phyloP scores from a whole-genome alignment of 2,797 vertebrate genomes.

The Podarcis lilfordi region DNA sequence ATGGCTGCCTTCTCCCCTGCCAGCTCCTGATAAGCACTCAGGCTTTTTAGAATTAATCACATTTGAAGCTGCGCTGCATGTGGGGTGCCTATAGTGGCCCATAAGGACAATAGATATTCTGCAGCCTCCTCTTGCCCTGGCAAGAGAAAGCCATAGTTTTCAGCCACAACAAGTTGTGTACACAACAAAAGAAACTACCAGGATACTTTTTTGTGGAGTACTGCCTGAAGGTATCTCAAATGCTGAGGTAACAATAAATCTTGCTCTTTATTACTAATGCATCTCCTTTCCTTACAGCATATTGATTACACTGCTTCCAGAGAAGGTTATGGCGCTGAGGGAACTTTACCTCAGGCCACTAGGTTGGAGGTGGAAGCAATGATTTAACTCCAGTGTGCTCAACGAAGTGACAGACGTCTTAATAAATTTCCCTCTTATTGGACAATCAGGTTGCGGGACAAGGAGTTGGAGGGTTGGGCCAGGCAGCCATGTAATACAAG shows the following conservation, averaged over 20 bases:
- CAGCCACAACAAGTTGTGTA: neutral
- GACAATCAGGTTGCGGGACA: neutral
- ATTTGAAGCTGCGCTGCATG: neutral
- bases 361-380: neutral
- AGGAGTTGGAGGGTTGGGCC: neutral
- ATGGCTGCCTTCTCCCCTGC: neutral
- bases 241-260: neutral
- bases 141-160: neutral
- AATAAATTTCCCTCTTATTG: neutral
- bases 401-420: neutral
- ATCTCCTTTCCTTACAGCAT: neutral
- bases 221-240: neutral
- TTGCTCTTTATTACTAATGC: neutral
- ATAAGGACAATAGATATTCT: neutral
- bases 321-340: neutral
- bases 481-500: neutral
- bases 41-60: neutral
- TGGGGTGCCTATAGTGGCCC: too few relatives aligned
- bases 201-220: neutral
- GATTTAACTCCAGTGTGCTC: neutral
- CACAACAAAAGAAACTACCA: neutral
- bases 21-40: neutral
- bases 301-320: neutral
- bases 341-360: neutral
- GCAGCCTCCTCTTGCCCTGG: neutral